Conservation (phyloP, 2,797 vertebrate genomes). For the Pseudotriccus pelzelni region DNA sequence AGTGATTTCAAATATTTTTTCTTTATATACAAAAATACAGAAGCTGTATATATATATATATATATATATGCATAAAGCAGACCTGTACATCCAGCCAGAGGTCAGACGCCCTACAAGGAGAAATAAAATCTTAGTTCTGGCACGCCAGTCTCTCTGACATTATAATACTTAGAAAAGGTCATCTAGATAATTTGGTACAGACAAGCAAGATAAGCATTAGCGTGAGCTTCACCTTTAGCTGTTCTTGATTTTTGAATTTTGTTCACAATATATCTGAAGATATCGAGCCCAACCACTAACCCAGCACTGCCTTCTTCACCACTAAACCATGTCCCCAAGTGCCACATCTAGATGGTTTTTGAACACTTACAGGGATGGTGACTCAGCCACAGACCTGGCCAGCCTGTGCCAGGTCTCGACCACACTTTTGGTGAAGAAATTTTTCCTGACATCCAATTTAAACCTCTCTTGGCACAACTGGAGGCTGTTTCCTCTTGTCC, state of each 20-base stretch:
- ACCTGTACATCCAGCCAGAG: background rate
- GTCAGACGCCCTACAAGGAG: background rate
- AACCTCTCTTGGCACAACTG: background rate
- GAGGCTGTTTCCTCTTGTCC: background rate
- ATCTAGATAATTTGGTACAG: background rate
- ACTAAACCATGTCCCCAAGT: background rate
- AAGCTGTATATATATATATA: background rate
- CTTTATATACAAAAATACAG: background rate
- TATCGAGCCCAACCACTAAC: background rate
- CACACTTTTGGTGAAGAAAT: background rate
- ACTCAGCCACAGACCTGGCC: background rate
- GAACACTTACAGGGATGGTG: background rate
- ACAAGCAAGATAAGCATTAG: background rate
- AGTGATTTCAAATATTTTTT: background rate
- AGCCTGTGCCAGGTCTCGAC: background rate
- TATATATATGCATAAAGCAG: too few species aligned
- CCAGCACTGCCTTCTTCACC: background rate
- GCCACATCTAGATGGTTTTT: background rate
- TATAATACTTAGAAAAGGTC: background rate
- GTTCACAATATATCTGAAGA: background rate
- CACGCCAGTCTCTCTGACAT: background rate
- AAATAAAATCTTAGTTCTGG: constrained; percentile 5
- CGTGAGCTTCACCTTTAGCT: background rate
- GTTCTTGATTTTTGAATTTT: background rate
- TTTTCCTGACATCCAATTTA: background rate